phyloP scores from a whole-genome alignment of 2,797 vertebrate genomes.

The Pseudochirops cupreus region DNA sequence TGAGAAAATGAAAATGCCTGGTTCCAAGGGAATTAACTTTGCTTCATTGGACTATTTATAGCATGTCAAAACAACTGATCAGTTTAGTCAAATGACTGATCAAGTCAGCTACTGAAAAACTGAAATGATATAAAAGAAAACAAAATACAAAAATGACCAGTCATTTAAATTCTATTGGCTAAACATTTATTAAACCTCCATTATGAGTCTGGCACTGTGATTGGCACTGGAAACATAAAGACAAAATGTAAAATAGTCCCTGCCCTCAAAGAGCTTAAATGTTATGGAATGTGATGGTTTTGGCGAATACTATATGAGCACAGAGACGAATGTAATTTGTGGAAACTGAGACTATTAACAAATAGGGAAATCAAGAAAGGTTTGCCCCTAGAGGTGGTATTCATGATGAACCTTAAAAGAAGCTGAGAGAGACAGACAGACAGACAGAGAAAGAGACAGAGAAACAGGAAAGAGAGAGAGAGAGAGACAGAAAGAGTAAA shows the following conservation, averaged over 20 bases:
- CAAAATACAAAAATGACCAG: not conserved
- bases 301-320: not conserved
- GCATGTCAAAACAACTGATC: not conserved
- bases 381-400: not conserved
- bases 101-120: not conserved
- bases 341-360: not conserved
- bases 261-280: not conserved
- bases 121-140: not conserved
- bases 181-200: not conserved
- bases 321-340: not conserved
- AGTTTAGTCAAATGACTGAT: not conserved
- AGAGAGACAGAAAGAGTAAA: not conserved
- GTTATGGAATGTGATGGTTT: not conserved
- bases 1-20: not conserved
- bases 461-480: too few relatives aligned
- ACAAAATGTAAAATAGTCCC: not conserved
- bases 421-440: not conserved
- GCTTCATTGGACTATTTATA: not conserved
- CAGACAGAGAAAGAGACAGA: too few relatives aligned
- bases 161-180: not conserved
- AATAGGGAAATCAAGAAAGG: not conserved
- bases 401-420: not conserved
- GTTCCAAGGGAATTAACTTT: not conserved
- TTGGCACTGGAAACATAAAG: not conserved
- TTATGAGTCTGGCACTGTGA: not conserved